Conservation (phyloP, 2,113 vertebrate species). For the Nothoprocta pentlandii region DNA sequence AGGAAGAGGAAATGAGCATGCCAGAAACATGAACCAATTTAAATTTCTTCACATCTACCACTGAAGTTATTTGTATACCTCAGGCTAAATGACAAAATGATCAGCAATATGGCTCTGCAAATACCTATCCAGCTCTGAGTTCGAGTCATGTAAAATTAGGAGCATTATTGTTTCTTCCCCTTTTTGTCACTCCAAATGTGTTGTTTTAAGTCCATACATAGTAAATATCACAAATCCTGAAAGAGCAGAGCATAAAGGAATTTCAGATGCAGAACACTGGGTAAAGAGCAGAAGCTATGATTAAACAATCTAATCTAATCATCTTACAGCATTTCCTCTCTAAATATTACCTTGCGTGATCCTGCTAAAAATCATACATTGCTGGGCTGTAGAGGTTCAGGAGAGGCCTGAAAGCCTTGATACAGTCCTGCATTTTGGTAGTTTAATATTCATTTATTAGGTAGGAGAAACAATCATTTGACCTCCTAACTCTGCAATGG, state of each 20-base stretch:
- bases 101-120: neutral
- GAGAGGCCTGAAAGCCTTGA: neutral
- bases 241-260: neutral
- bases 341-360: neutral
- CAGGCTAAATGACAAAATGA: neutral
- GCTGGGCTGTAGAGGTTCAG: neutral
- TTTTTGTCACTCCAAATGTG: neutral
- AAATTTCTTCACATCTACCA: neutral
- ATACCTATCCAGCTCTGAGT: neutral
- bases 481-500: too few relatives aligned
- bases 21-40: neutral
- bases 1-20: neutral
- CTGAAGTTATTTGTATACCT: neutral
- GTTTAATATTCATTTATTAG: neutral
- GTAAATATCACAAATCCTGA: neutral
- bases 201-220: neutral
- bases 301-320: neutral
- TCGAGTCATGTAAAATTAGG: neutral
- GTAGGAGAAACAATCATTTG: neutral
- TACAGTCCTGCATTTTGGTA: neutral
- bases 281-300: neutral
- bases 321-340: neutral
- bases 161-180: neutral
- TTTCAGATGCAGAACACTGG: neutral
- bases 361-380: neutral